Percentiles rank a stretch among this genome's conserved stretches.
Evolutionary conservation across 2,888 invertebrate genomes (phyloP).

Genomic region (Papilio protenor): DNA sequence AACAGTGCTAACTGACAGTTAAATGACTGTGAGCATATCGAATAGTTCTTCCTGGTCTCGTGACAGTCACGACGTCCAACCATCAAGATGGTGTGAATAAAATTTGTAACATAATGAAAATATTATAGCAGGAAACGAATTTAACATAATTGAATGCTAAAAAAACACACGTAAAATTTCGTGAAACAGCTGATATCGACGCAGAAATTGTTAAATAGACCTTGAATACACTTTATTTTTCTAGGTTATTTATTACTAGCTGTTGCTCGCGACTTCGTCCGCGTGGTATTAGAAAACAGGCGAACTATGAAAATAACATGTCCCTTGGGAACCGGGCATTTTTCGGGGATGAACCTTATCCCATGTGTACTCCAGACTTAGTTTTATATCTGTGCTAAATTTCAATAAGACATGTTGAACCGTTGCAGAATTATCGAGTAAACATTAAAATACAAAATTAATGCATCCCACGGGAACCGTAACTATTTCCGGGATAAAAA

Average conservation of each 20-base stretch:
- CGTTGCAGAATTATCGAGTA: no score
- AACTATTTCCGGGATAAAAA: no score
- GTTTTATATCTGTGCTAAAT: no score
- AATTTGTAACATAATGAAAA: neutral
- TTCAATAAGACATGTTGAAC: no score
- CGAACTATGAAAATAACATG: no score
- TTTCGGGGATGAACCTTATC: no score
- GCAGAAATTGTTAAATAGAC: conserved; percentile 9
- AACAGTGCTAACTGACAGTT: neutral
- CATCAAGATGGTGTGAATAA: neutral
- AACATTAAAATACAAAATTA: no score
- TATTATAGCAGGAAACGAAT: neutral
- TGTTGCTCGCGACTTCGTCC: no score
- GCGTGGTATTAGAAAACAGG: no score
- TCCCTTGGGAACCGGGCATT: no score
- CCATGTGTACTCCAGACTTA: no score
- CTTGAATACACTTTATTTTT: conserved; percentile 2
- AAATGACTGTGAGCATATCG: neutral
- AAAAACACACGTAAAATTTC: neutral
- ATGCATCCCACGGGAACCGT: no score
- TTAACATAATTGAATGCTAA: neutral
- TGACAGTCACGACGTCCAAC: neutral
- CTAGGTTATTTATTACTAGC: conserved; percentile 5
- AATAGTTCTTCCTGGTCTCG: neutral
- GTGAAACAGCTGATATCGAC: conserved; percentile 8